These are phyloP conservation scores for Drosophila ironensis DNA, from an alignment of 1,140 invertebrate species.

Conservation along the genomic window DNA sequence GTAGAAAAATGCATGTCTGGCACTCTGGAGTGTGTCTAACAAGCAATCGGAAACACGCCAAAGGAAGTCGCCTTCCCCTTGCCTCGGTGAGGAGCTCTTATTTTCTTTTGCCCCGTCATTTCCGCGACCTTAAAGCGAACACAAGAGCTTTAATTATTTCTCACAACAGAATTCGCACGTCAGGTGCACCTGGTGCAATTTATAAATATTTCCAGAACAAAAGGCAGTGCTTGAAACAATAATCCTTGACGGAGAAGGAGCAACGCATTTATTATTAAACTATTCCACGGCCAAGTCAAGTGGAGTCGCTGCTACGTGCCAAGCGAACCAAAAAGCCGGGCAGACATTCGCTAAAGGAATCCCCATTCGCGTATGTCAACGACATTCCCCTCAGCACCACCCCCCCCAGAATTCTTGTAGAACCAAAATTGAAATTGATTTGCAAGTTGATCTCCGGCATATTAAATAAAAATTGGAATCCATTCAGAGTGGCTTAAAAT, in stretches of 20 bases:
- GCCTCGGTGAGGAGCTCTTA: not conserved
- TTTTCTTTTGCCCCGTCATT: slow-evolving; percentile 32
- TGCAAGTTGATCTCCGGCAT: slow-evolving; percentile 59
- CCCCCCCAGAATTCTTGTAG: not conserved
- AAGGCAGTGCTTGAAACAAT: slow-evolving; percentile 62
- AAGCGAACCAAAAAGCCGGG: slow-evolving; percentile 15
- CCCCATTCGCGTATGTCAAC: slow-evolving; percentile 27
- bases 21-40: slow-evolving; percentile 45
- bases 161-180: slow-evolving; percentile 11
- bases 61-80: slow-evolving; percentile 22
- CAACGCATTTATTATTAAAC: slow-evolving; percentile 77
- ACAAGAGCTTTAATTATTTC: slow-evolving; percentile 66
- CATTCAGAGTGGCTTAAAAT: slow-evolving; percentile 28
- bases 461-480: slow-evolving; percentile 52
- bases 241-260: slow-evolving; percentile 68
- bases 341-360: not conserved
- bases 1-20: slow-evolving; percentile 75
- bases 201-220: slow-evolving; percentile 28
- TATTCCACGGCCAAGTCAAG: slow-evolving; percentile 53
- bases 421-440: slow-evolving; percentile 67
- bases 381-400: not conserved
- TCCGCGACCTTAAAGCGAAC: slow-evolving; percentile 40
- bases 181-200: slow-evolving; percentile 79
- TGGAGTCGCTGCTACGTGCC: slow-evolving; percentile 61
- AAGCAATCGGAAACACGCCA: slow-evolving; percentile 69